Percentiles rank a stretch among this genome's conserved stretches.
Evolutionary conservation across 2,113 vertebrate genomes (phyloP).

Genomic region (Coturnix japonica): DNA sequence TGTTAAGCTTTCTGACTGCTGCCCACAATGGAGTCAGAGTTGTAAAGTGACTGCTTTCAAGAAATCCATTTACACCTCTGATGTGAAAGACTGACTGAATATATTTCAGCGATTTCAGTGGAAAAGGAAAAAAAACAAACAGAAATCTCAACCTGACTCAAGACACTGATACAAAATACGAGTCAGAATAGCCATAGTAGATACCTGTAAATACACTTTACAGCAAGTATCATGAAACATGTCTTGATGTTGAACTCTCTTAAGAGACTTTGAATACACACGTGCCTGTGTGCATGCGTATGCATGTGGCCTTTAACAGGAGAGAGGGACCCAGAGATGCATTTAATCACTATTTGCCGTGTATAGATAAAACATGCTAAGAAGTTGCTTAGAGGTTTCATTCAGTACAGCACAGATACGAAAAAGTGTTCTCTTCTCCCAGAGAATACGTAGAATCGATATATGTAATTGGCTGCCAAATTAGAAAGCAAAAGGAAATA

Average conservation of each 20-base stretch:
- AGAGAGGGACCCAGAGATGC: not conserved
- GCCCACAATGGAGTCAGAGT: constrained; percentile 71
- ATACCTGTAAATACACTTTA: constrained; percentile 74
- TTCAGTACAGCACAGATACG: not conserved
- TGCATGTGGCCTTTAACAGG: not conserved
- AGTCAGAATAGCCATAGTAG: constrained; percentile 15
- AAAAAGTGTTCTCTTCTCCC: not conserved
- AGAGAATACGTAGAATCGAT: not conserved
- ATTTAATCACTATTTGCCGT: not conserved
- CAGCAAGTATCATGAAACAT: not conserved
- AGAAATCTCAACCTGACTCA: constrained; percentile 33
- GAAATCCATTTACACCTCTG: constrained; percentile 83
- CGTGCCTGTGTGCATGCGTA: not conserved
- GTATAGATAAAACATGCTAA: not conserved
- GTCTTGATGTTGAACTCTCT: not conserved
- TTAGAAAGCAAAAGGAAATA: not conserved
- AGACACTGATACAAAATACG: constrained; percentile 46
- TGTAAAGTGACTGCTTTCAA: constrained; percentile 77
- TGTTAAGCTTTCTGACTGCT: constrained; percentile 59
- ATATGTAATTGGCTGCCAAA: not conserved
- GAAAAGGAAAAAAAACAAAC: constrained; percentile 27
- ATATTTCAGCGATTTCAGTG: constrained; percentile 73
- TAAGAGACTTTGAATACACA: not conserved
- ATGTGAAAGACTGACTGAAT: constrained; percentile 76
- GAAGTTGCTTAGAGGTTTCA: not conserved